phyloP scores from a whole-genome alignment of 2,113 vertebrate genomes.

The Todiramphus chloris region DNA sequence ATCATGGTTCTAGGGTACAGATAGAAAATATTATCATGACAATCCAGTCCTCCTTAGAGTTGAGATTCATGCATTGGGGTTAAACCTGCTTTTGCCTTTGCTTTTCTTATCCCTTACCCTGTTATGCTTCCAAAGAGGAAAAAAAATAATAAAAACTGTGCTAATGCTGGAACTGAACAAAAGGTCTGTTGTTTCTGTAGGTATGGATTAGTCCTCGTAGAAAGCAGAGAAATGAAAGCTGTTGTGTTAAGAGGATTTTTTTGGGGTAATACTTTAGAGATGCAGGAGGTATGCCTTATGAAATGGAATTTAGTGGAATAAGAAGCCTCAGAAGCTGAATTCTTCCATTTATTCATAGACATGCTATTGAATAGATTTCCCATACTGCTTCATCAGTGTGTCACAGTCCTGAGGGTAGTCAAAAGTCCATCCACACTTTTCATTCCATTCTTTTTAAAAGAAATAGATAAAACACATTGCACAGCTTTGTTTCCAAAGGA shows the following conservation, averaged over 20 bases:
- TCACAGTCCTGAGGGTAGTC: neutral
- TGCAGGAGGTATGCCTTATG: neutral
- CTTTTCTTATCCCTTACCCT: neutral
- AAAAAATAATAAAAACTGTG: neutral
- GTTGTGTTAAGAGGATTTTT: slow-evolving; percentile 59
- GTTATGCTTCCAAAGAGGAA: neutral
- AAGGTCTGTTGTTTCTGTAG: slow-evolving; percentile 50
- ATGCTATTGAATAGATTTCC: neutral
- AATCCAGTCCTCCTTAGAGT: neutral
- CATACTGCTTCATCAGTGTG: neutral
- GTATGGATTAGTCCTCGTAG: slow-evolving; percentile 34
- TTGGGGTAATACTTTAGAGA: neutral
- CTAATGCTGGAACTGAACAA: slow-evolving; percentile 23
- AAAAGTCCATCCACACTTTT: neutral
- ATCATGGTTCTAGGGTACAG: neutral
- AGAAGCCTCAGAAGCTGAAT: slow-evolving; percentile 6
- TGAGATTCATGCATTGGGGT: neutral
- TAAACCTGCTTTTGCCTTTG: slow-evolving; percentile 19
- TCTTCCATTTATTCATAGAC: slow-evolving; percentile 27
- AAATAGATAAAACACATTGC: neutral
- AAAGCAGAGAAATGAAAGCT: slow-evolving; percentile 47
- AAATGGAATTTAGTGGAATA: slow-evolving; percentile 43
- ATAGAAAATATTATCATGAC: neutral
- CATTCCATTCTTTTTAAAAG: neutral
- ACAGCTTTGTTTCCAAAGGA: neutral